Conservation (phyloP, 1,140 invertebrate species). For the Drosophila arawakana region DNA sequence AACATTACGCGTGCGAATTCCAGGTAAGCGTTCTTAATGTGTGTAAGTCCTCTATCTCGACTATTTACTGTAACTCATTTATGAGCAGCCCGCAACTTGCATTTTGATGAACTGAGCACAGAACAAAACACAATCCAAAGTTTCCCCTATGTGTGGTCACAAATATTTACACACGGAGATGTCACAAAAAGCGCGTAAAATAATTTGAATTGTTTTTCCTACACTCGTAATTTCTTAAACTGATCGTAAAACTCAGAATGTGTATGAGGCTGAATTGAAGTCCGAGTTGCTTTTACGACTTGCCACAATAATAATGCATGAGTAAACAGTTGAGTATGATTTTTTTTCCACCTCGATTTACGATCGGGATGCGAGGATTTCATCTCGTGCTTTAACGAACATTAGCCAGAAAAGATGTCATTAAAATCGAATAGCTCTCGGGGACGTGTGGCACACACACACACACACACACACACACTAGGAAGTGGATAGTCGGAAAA, state of each 20-base stretch:
- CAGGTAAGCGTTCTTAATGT: conserved; percentile 9
- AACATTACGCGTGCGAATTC: conserved; percentile 1
- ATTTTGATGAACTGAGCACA: conserved; percentile 3
- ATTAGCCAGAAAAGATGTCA: conserved; percentile 6
- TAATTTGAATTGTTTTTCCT: conserved; percentile 13
- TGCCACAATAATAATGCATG: conserved; percentile 5
- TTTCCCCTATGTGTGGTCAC: conserved; percentile 25
- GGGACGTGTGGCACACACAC: conserved; percentile 26
- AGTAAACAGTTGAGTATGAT: conserved; percentile 17
- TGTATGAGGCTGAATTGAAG: no score
- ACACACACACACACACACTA: conserved; percentile 2
- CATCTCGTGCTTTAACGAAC: background rate
- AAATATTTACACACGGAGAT: conserved; percentile 45
- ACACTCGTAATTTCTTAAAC: conserved; percentile 23
- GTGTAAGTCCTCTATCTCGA: conserved; percentile 8
- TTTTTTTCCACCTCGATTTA: conserved; percentile 23
- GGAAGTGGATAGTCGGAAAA: background rate
- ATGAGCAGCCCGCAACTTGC: conserved; percentile 6
- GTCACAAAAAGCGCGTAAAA: conserved; percentile 33
- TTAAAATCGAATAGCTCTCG: conserved; percentile 26
- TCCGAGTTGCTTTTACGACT: background rate
- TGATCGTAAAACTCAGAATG: conserved; percentile 35
- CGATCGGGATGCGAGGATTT: conserved; percentile 37
- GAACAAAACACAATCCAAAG: background rate
- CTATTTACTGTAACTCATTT: conserved; percentile 7